phyloP scores from a whole-genome alignment of 2,113 vertebrate genomes.

The Azemiops feae region DNA sequence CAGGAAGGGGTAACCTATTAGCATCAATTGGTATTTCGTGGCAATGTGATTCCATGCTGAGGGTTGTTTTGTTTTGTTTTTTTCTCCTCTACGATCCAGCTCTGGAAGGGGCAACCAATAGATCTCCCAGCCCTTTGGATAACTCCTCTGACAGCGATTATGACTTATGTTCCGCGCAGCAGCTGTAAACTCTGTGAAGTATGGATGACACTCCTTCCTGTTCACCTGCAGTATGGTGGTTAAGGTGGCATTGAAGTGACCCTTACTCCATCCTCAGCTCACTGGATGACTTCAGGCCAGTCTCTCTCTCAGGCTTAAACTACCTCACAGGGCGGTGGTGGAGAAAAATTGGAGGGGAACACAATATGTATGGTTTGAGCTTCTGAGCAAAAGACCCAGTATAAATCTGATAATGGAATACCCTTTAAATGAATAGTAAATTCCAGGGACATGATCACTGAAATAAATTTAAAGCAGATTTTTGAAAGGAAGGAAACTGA shows the following conservation, averaged over 20 bases:
- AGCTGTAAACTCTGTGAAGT: conserved; percentile 43
- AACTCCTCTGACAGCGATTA: conserved; percentile 75
- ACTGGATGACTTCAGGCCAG: not conserved
- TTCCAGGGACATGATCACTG: not conserved
- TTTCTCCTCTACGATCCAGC: conserved; percentile 31
- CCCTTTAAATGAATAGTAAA: not conserved
- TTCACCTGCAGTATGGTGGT: not conserved
- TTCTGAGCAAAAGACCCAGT: not conserved
- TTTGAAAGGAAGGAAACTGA: not conserved
- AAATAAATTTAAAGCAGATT: not conserved
- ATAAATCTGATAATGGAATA: not conserved
- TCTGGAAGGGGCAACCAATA: conserved; percentile 52
- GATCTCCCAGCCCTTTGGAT: conserved; percentile 47
- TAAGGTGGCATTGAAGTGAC: not conserved
- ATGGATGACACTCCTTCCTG: not conserved
- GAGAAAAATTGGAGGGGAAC: not conserved
- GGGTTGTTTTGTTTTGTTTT: not conserved
- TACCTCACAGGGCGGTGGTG: not conserved
- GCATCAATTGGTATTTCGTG: not conserved
- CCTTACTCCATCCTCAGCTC: not conserved
- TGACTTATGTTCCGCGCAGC: conserved; percentile 55
- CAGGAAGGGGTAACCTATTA: not conserved
- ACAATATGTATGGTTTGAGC: not conserved
- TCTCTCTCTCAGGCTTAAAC: not conserved
- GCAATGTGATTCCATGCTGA: not conserved